These are phyloP conservation scores for Actenoides hombroni DNA, from an alignment of 2,113 vertebrate genomes.

Conservation along the genomic window DNA sequence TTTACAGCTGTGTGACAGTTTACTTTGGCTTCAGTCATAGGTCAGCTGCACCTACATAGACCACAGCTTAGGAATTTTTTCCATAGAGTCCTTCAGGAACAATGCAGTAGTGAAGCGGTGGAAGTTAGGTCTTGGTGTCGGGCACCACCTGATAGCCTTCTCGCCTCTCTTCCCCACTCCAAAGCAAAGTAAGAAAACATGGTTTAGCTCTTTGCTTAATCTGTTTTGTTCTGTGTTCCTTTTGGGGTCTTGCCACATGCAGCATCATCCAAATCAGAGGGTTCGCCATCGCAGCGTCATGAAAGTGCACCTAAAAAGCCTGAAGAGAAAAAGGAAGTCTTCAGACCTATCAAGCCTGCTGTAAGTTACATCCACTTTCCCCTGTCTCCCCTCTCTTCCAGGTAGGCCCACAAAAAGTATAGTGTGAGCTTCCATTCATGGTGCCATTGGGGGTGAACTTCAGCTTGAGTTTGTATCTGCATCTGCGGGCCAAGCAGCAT, in stretches of 20 bases:
- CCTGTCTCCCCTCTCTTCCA: neutral
- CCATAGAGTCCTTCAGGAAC: neutral
- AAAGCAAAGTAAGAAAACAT: neutral
- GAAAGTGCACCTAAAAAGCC: constrained; percentile 88
- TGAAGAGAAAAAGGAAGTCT: constrained; percentile 90
- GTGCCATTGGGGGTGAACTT: neutral
- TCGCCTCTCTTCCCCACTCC: neutral
- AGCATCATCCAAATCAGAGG: constrained; percentile 96
- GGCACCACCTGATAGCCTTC: neutral
- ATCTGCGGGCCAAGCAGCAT: neutral
- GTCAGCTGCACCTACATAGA: neutral
- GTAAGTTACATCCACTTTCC: constrained; percentile 76
- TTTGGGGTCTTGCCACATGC: neutral
- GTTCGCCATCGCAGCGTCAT: constrained; percentile 87
- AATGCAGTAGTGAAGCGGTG: neutral
- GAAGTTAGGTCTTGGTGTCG: neutral
- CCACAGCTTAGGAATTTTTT: neutral
- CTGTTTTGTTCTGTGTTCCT: constrained; percentile 18
- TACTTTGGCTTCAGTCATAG: neutral
- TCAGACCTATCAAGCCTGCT: constrained; percentile 85
- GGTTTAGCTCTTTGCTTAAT: neutral
- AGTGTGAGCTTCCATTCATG: neutral
- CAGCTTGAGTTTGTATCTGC: neutral
- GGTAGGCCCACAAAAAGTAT: neutral
- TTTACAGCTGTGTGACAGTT: neutral